Evolutionary conservation across 2,888 invertebrate species (phyloP).

Genomic region (Parnassius orleans): DNA sequence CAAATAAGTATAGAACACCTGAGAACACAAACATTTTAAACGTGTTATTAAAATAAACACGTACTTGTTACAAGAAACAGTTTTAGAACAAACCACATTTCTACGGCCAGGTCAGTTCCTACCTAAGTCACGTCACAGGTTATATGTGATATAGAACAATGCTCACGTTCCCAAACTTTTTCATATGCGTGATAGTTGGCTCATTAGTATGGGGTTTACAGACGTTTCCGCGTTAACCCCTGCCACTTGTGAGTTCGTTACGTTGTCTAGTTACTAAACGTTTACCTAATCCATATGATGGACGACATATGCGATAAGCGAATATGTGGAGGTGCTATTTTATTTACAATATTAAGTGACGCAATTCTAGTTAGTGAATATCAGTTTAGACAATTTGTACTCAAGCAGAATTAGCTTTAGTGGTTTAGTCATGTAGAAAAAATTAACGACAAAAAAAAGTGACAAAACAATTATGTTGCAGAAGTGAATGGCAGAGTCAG

Average conservation of each 20-base stretch:
- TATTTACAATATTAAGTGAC: background rate
- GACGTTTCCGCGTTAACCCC: slow-evolving; percentile 16
- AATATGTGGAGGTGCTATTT: background rate
- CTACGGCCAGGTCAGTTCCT: background rate
- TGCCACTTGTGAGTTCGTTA: slow-evolving; percentile 14
- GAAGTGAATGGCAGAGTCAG: too few relatives aligned
- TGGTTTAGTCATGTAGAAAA: too few relatives aligned
- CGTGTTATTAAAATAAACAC: slow-evolving; percentile 11
- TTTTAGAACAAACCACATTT: background rate
- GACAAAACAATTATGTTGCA: too few relatives aligned
- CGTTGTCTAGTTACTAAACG: slow-evolving; percentile 19
- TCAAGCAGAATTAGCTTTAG: too few relatives aligned
- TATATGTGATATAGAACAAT: slow-evolving; percentile 12
- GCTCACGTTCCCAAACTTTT: slow-evolving; percentile 20
- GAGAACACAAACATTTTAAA: slow-evolving; percentile 9
- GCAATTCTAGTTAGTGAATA: too few relatives aligned
- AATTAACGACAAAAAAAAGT: too few relatives aligned
- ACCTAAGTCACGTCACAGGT: slow-evolving; percentile 5
- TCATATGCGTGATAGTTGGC: slow-evolving; percentile 17
- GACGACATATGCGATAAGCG: background rate
- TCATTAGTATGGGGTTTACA: slow-evolving; percentile 24
- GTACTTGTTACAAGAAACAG: background rate
- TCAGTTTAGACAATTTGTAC: too few relatives aligned
- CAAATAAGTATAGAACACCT: slow-evolving; percentile 1
- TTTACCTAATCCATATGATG: slow-evolving; percentile 11